Evolutionary conservation across 2,888 invertebrate genomes (phyloP), one percentile per base, ranked within the genome.

Genomic region (Candidula unifasciata): DNA sequence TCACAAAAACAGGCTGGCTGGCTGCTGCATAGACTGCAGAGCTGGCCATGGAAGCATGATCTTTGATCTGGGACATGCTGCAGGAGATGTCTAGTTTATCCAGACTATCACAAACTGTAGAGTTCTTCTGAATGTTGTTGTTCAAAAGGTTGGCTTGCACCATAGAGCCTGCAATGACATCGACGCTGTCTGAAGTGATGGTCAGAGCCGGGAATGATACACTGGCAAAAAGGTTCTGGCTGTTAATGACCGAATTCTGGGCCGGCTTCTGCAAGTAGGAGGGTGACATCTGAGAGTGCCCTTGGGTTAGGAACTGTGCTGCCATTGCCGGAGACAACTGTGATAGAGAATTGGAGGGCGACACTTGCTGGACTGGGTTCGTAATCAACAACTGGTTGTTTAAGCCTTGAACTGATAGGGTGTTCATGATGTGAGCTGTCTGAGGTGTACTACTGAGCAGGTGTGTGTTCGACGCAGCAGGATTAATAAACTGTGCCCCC

Each of bases 351-450:
- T 80, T 69, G 24, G 80, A 84, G 1, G 86, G 80, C 21, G 86
- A 84, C 30, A 82, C 78, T 77, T 85, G 80, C 16, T 85, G 83
- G 44, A 86, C 83, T 35, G 86, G 87, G 60, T 85, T 88, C 6
- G 86, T 76, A 27, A 87, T 76, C n/a, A 88, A 54, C 18, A 88
- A 66, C n/a, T 85, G 85, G n/a, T 83, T 85, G 66, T 81, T 85
- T 37, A 87, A 83, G 3, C 86, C 85, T 30, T 86, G 84, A 35
- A 88, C 83, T 37, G 85, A 81, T 13, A 89, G 68, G 30, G 88
- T 83, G 37, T 84, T 87, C 68, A 88, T 82, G 54, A 89, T 80
- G 16, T 86, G 87, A 27, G 86, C 64, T 16, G 64, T 66, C 24
- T 82, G 82, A 6, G 74, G 71, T 10, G 74, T 52, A 33, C 27